Percentiles rank a stretch among this genome's conserved stretches.
Conservation (phyloP, 1,140 invertebrate species). For the Aphaenogaster ashmeadi region DNA sequence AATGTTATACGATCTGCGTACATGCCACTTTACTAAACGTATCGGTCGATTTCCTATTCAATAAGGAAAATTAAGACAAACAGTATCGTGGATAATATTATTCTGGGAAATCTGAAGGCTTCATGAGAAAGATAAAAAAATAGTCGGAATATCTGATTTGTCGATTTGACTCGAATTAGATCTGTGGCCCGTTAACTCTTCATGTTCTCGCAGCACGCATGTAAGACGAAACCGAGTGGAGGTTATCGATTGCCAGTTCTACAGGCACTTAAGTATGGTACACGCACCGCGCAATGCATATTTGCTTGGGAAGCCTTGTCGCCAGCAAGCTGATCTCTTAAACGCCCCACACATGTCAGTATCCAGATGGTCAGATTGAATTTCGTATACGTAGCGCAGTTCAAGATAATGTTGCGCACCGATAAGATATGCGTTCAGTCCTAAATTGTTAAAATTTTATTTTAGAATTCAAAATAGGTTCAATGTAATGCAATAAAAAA, state of each 20-base stretch:
- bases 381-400: constrained; percentile 42
- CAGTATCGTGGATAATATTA: background rate
- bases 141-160: constrained; percentile 4
- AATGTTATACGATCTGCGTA: constrained; percentile 24
- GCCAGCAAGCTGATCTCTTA: constrained; percentile 64
- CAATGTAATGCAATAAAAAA: background rate
- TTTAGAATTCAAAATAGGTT: background rate
- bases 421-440: background rate
- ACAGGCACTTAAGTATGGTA: constrained; percentile 42
- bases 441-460: background rate
- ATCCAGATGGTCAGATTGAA: constrained; percentile 49
- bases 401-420: constrained; percentile 25
- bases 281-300: constrained; percentile 40
- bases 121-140: background rate
- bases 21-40: background rate
- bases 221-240: constrained; percentile 52
- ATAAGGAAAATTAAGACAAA: background rate
- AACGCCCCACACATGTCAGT: constrained; percentile 30
- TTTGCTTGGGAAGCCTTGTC: constrained; percentile 44
- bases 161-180: constrained; percentile 1
- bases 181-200: constrained; percentile 17
- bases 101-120: background rate
- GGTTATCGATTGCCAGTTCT: constrained; percentile 56
- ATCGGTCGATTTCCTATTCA: background rate
- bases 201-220: background rate